phyloP scores from a whole-genome alignment of 2,888 invertebrate genomes.

The Lithodes maja region DNA sequence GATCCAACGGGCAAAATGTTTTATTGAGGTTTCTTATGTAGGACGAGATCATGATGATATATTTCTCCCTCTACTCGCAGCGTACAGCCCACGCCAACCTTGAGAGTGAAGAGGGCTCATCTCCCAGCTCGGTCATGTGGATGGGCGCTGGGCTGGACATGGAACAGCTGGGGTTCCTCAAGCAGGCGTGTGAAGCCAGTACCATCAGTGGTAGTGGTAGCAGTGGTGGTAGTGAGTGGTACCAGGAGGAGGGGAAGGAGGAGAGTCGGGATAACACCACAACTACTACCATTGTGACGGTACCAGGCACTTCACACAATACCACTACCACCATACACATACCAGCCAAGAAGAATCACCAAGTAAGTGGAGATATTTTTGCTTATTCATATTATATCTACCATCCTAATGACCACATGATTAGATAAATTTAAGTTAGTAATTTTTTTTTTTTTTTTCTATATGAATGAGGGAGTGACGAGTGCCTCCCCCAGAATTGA shows the following conservation, averaged over 20 bases:
- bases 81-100: constrained; percentile 48
- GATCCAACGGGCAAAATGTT: no score
- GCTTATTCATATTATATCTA: background rate
- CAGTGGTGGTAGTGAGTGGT: background rate
- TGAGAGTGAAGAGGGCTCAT: constrained; percentile 45
- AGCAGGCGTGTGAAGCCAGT: background rate
- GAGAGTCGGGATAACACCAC: background rate
- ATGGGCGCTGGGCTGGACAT: constrained; percentile 37
- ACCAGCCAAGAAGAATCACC: constrained; percentile 35
- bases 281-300: constrained; percentile 30
- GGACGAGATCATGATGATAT: background rate
- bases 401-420: no score
- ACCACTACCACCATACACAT: constrained; percentile 45
- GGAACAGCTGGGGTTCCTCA: background rate
- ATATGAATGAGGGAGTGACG: no score
- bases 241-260: background rate
- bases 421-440: no score
- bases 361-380: background rate
- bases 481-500: no score
- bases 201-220: background rate
- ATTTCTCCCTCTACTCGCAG: constrained; percentile 11
- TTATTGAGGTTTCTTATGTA: no score
- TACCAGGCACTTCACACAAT: constrained; percentile 30
- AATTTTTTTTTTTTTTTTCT: no score
- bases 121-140: constrained; percentile 39